phyloP scores from a whole-genome alignment of 2,888 invertebrate species.

The Xanthostigma xanthostigma region DNA sequence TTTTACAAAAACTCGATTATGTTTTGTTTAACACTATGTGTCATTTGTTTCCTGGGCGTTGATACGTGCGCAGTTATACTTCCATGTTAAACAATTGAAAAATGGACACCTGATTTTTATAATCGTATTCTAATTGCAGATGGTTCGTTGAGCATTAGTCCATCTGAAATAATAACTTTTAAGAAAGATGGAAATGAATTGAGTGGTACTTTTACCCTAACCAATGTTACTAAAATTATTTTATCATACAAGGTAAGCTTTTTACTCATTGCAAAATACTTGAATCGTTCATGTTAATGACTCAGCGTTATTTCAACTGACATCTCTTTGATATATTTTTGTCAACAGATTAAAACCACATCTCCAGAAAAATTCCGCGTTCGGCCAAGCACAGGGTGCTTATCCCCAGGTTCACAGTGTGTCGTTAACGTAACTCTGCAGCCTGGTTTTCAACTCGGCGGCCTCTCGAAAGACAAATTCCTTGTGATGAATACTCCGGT shows the following conservation, averaged over 20 bases:
- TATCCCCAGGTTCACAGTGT: constrained; percentile 47
- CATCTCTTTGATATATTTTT: constrained; percentile 12
- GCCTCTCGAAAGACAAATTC: constrained; percentile 69
- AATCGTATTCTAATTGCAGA: constrained; percentile 21
- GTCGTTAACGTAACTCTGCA: constrained; percentile 60
- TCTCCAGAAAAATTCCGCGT: constrained; percentile 92
- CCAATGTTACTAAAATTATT: constrained; percentile 38
- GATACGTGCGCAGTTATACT: too few species aligned
- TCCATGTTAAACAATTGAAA: too few species aligned
- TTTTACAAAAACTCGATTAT: too few species aligned
- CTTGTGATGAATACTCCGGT: constrained; percentile 69
- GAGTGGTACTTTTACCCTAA: constrained; percentile 48
- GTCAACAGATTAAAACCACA: constrained; percentile 79
- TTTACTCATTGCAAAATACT: constrained; percentile 1
- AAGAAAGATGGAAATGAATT: constrained; percentile 50
- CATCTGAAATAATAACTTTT: constrained; percentile 57
- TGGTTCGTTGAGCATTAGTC: constrained; percentile 45
- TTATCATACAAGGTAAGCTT: constrained; percentile 52
- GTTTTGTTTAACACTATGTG: too few species aligned
- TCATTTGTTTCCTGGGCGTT: too few species aligned
- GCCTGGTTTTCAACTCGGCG: constrained; percentile 50
- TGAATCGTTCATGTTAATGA: background rate
- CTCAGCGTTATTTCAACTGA: too few species aligned
- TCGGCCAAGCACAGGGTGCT: constrained; percentile 68
- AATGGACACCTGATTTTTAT: too few species aligned